A percentile compares a stretch with the other conserved stretches of the same genome.
These are phyloP conservation scores for Anthopleura sola DNA, from an alignment of 64 coral and sea anemone genomes.

Conservation along the genomic window DNA sequence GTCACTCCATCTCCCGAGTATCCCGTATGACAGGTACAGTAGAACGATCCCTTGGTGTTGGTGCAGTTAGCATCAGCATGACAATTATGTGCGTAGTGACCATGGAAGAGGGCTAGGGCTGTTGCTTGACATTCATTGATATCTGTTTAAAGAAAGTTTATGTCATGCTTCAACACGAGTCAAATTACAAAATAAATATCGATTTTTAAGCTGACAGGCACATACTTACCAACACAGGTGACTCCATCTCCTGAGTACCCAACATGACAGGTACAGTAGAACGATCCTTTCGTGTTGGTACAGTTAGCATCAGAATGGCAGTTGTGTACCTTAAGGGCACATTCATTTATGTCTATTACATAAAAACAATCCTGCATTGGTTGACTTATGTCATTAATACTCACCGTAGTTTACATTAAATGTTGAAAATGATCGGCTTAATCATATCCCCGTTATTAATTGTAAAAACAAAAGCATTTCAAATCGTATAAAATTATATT, in stretches of 20 bases:
- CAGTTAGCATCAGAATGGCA: conserved; percentile 49
- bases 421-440: too few relatives aligned
- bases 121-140: conserved; percentile 58
- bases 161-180: not conserved
- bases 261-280: conserved; percentile 47
- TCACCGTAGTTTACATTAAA: too few relatives aligned
- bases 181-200: not conserved
- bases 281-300: conserved; percentile 60
- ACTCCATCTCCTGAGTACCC: conserved; percentile 64
- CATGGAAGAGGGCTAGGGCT: conserved; percentile 18
- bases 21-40: conserved; percentile 65
- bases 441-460: too few relatives aligned
- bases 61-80: conserved; percentile 54
- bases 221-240: conserved; percentile 32
- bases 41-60: conserved; percentile 78
- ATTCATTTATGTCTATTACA: conserved; percentile 33
- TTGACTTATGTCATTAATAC: not conserved
- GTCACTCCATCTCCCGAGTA: conserved; percentile 70
- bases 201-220: not conserved
- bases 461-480: too few relatives aligned
- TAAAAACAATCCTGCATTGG: conserved; percentile 4
- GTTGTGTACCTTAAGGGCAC: conserved; percentile 21
- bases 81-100: conserved; percentile 63
- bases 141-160: conserved; percentile 24
- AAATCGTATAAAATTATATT: too few relatives aligned